phyloP scores from a whole-genome alignment of 1,140 invertebrate genomes.

The Gonatopus flavifemur region DNA sequence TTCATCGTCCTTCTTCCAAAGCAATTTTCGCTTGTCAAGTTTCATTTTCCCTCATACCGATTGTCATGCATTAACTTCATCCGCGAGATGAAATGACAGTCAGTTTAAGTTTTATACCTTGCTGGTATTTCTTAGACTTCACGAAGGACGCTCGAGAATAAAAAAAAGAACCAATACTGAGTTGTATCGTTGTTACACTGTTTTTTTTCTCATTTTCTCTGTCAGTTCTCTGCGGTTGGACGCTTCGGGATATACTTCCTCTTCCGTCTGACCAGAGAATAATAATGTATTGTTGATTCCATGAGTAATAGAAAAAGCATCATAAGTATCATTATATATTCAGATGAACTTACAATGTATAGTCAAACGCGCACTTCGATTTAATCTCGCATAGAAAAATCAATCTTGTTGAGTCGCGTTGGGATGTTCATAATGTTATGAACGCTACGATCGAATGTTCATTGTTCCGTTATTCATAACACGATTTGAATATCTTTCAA shows the following conservation, averaged over 20 bases:
- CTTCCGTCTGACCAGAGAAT: conserved; percentile 10
- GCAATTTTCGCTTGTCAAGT: background rate
- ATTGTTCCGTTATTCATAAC: too few relatives aligned
- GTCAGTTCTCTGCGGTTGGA: conserved; percentile 6
- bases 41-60: background rate
- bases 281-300: background rate
- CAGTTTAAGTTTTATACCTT: background rate
- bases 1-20: background rate
- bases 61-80: background rate
- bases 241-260: conserved; percentile 19
- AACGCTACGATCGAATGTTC: conserved; percentile 17
- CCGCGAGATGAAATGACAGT: background rate
- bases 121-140: too few relatives aligned
- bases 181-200: background rate
- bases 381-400: too few relatives aligned
- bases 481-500: too few relatives aligned
- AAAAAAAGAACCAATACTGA: conserved; percentile 10
- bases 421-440: conserved; percentile 17
- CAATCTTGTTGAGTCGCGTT: too few relatives aligned
- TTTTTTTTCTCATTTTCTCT: conserved; percentile 5
- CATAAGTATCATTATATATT: too few relatives aligned
- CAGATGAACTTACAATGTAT: too few relatives aligned
- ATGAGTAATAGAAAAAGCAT: background rate
- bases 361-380: too few relatives aligned
- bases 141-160: too few relatives aligned